Evolutionary conservation across 2,888 invertebrate genomes (phyloP).

Genomic region (Chydorus sphaericus): DNA sequence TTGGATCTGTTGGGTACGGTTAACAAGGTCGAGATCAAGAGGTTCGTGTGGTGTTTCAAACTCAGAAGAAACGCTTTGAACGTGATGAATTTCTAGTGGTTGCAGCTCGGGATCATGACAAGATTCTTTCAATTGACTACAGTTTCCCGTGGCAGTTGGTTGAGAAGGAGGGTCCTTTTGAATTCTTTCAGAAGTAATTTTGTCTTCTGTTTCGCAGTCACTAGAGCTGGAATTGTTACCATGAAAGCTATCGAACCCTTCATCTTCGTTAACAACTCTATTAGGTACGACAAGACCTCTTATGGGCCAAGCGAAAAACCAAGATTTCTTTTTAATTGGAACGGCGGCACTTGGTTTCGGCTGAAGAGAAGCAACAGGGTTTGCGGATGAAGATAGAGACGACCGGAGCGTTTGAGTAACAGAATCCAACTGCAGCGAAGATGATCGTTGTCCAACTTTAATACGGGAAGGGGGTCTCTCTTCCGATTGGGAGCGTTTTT

Average conservation of each 20-base stretch:
- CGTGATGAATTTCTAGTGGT: no score
- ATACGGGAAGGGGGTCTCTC: slow-evolving; percentile 12
- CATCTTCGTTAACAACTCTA: slow-evolving; percentile 42
- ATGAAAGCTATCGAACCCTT: slow-evolving; percentile 72
- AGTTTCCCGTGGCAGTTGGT: no score
- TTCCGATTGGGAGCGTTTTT: slow-evolving; percentile 16
- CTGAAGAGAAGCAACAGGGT: no score
- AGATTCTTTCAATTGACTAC: no score
- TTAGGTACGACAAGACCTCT: slow-evolving; percentile 15
- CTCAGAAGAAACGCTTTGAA: no score
- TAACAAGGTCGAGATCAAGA: no score
- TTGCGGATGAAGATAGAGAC: neutral
- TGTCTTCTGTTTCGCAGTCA: slow-evolving; percentile 22
- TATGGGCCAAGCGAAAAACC: slow-evolving; percentile 11
- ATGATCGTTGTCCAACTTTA: slow-evolving; percentile 5
- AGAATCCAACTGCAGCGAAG: slow-evolving; percentile 8
- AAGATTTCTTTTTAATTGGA: neutral
- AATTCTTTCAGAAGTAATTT: no score
- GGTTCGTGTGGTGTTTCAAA: no score
- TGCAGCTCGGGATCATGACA: no score
- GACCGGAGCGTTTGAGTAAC: neutral
- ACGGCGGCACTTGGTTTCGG: neutral
- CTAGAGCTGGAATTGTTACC: slow-evolving; percentile 47
- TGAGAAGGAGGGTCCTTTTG: no score
- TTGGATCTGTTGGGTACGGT: no score